Evolutionary conservation across 2,113 vertebrate genomes (phyloP).

Genomic region (Lophura nycthemera): DNA sequence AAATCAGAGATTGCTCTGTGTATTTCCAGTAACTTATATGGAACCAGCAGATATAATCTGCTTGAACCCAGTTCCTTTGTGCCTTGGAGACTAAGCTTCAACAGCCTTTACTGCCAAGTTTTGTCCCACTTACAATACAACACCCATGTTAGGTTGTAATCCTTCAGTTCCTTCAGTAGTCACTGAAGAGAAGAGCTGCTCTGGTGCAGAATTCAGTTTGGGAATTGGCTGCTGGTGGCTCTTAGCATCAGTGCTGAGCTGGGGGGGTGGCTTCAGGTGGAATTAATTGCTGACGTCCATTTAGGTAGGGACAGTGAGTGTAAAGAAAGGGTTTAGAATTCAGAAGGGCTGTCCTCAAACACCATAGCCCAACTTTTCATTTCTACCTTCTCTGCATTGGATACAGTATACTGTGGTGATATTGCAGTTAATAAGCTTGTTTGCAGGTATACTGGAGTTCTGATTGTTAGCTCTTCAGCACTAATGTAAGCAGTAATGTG

Average conservation of each 20-base stretch:
- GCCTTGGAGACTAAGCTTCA: neutral
- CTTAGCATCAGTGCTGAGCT: accelerated
- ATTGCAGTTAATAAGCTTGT: neutral
- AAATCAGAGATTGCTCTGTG: neutral
- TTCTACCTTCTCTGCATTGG: accelerated
- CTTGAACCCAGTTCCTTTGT: neutral
- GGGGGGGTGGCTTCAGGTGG: neutral
- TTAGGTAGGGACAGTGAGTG: accelerated
- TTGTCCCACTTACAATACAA: neutral
- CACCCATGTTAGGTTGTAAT: neutral
- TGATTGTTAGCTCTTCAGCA: neutral
- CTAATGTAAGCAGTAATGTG: neutral
- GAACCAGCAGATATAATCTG: neutral
- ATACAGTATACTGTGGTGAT: accelerated
- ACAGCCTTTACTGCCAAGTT: neutral
- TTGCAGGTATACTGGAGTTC: neutral
- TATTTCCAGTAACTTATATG: neutral
- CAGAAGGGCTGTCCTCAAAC: no score
- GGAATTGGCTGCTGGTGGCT: accelerated
- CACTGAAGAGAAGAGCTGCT: neutral
- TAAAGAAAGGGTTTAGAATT: neutral
- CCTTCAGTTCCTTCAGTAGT: neutral
- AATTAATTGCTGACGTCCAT: accelerated
- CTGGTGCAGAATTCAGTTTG: accelerated
- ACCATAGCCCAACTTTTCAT: accelerated